Conservation (phyloP, 2,797 vertebrate species). For the Periparus ater region DNA sequence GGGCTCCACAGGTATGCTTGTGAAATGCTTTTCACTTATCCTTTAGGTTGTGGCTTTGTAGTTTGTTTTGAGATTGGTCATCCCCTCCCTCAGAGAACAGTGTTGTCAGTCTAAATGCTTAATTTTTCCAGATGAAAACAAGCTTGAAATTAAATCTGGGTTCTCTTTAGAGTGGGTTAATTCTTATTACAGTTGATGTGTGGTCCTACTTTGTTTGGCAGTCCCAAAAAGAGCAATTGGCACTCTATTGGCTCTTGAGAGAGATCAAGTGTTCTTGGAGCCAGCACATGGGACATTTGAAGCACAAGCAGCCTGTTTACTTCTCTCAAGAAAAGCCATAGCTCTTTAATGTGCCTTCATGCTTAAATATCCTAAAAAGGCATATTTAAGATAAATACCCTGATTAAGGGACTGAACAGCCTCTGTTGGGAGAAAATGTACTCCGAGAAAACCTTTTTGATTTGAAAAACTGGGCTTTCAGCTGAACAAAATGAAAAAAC, state of each 20-base stretch:
- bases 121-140: not conserved
- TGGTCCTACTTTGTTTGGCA: not conserved
- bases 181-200: not conserved
- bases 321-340: not conserved
- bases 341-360: not conserved
- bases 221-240: slow-evolving; percentile 19
- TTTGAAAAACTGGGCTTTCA: not conserved
- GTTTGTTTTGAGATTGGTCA: not conserved
- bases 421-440: not conserved
- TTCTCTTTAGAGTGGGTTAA: not conserved
- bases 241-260: not conserved
- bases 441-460: not conserved
- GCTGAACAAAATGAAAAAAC: not conserved
- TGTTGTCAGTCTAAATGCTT: not conserved
- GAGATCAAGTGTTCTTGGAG: slow-evolving; percentile 41
- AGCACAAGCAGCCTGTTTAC: slow-evolving; percentile 16
- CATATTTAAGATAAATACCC: not conserved
- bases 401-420: not conserved
- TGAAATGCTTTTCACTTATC: not conserved
- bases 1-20: not conserved
- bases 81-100: too few species aligned
- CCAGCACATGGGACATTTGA: not conserved
- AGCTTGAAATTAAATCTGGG: not conserved
- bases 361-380: not conserved
- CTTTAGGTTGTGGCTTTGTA: not conserved